These are phyloP conservation scores for Mamestra configurata DNA, from an alignment of 1,140 invertebrate genomes.

Conservation along the genomic window DNA sequence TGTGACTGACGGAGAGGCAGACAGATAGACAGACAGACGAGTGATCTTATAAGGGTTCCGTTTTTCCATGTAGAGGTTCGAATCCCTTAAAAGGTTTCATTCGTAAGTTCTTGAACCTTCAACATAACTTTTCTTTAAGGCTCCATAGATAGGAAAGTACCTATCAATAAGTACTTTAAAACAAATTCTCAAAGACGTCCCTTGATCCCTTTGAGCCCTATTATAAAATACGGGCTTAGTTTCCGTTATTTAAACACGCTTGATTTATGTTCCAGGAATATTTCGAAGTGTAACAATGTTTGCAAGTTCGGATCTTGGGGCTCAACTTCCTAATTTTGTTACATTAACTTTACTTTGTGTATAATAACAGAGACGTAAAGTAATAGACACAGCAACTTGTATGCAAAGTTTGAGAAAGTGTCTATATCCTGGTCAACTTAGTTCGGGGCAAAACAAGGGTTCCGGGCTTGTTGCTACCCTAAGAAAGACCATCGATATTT, in stretches of 20 bases:
- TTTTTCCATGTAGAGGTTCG: too few relatives aligned
- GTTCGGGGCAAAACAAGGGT: too few relatives aligned
- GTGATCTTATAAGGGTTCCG: too few relatives aligned
- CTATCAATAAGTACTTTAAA: background rate
- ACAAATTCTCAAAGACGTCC: constrained; percentile 23
- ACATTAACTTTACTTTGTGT: background rate
- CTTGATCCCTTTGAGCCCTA: background rate
- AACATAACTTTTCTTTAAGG: background rate
- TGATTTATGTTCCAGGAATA: constrained; percentile 39
- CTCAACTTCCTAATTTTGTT: constrained; percentile 32
- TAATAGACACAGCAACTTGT: background rate
- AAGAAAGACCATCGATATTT: too few relatives aligned
- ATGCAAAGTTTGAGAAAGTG: too few relatives aligned
- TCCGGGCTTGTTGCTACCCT: too few relatives aligned
- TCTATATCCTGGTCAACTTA: too few relatives aligned
- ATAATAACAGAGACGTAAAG: background rate
- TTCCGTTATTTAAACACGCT: constrained; percentile 16
- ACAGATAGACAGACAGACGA: too few relatives aligned
- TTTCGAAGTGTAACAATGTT: constrained; percentile 12
- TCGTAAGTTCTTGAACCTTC: too few relatives aligned
- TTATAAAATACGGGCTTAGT: constrained; percentile 32
- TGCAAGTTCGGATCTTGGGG: constrained; percentile 4
- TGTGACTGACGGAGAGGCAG: too few relatives aligned
- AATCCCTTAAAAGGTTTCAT: too few relatives aligned
- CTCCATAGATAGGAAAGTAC: background rate